Evolutionary conservation across 2,888 invertebrate genomes (phyloP).

Genomic region (Venustoraphidia nigricollis): DNA sequence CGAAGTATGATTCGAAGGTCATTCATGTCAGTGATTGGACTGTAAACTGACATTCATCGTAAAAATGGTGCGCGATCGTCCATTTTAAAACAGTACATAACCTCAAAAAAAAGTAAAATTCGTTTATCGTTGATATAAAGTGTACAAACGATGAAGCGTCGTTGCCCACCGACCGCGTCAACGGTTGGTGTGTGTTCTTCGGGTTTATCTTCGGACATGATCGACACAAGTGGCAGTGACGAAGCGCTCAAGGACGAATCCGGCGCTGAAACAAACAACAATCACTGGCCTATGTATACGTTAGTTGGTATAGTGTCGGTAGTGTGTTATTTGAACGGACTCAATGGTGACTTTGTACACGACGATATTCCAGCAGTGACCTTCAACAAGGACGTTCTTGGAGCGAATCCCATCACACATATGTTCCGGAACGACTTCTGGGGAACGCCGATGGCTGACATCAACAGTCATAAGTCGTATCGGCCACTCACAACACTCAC

Average conservation of each 20-base stretch:
- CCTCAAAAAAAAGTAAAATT: no score
- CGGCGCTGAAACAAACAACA: conserved; percentile 12
- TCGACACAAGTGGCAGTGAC: no score
- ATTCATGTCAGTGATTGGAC: no score
- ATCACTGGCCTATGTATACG: conserved; percentile 44
- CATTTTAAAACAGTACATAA: no score
- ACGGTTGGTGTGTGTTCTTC: no score
- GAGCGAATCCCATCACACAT: conserved; percentile 40
- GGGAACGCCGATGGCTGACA: conserved; percentile 77
- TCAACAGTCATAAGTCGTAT: conserved; percentile 74
- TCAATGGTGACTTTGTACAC: conserved; percentile 72
- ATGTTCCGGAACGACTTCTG: conserved; percentile 72
- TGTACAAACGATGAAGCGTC: no score
- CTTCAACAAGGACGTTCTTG: conserved; percentile 66
- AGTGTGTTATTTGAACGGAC: conserved; percentile 55
- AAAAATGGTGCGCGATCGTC: no score
- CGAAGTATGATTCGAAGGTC: no score
- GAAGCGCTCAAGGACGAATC: neutral
- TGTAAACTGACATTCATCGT: no score
- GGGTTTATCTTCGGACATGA: no score
- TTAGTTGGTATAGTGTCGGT: conserved; percentile 50
- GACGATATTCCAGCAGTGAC: conserved; percentile 77
- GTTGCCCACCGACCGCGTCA: no score
- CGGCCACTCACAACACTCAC: conserved; percentile 68
- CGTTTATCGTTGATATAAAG: no score